Percentiles rank a stretch among this genome's conserved stretches.
These are phyloP conservation scores for Bothrops jararaca DNA, from an alignment of 2,113 vertebrate species.

Conservation along the genomic window DNA sequence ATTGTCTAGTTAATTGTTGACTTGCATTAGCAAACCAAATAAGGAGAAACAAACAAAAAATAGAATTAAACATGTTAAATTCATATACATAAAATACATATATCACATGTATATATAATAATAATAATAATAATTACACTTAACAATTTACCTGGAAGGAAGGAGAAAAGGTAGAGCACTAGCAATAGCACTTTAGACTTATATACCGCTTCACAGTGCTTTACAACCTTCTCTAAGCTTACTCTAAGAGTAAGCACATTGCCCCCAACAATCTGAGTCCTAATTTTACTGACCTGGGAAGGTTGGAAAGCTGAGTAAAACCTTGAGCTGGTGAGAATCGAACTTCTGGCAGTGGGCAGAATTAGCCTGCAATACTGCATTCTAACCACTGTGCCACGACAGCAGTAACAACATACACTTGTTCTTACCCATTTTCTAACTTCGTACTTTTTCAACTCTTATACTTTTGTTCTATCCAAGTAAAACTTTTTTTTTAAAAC, in stretches of 20 bases:
- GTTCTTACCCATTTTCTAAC: neutral
- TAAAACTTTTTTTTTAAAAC: conserved; percentile 54
- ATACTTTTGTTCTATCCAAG: conserved; percentile 35
- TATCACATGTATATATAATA: neutral
- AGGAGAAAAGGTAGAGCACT: too few relatives aligned
- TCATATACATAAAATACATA: neutral
- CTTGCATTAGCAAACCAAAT: neutral
- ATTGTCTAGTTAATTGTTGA: neutral
- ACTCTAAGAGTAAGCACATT: too few relatives aligned
- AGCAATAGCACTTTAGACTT: too few relatives aligned
- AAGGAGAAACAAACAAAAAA: neutral
- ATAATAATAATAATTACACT: too few relatives aligned
- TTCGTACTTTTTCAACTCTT: neutral
- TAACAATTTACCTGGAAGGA: too few relatives aligned
- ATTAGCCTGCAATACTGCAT: neutral
- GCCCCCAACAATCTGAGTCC: too few relatives aligned
- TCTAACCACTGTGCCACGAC: neutral
- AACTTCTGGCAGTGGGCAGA: neutral
- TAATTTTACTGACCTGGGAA: too few relatives aligned
- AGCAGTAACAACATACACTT: neutral
- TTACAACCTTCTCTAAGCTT: too few relatives aligned
- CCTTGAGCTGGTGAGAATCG: neutral
- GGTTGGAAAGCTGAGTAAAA: too few relatives aligned
- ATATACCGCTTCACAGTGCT: too few relatives aligned
- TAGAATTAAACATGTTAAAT: neutral